phyloP scores from a whole-genome alignment of 2,797 vertebrate species.

The Cossypha niveicapilla region DNA sequence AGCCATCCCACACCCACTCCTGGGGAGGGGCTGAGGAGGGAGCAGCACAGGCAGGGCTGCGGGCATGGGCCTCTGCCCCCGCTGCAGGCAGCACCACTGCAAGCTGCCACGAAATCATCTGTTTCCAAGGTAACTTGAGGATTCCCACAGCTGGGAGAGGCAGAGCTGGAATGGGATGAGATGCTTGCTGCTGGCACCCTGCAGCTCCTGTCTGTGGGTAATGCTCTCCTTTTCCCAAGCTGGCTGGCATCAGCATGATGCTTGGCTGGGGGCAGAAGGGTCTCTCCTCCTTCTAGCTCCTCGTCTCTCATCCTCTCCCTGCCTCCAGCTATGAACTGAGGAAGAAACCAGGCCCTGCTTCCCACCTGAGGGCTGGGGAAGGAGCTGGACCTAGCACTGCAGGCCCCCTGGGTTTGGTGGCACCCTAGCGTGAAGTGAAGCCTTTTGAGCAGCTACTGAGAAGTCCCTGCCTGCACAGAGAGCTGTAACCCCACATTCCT shows the following conservation, averaged over 20 bases:
- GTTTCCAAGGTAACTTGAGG: background rate
- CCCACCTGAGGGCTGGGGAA: background rate
- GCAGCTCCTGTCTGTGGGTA: background rate
- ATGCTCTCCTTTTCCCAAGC: background rate
- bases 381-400: background rate
- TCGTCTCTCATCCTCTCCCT: background rate
- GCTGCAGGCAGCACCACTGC: background rate
- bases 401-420: background rate
- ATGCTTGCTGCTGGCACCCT: background rate
- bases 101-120: background rate
- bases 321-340: background rate
- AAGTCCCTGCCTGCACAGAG: background rate
- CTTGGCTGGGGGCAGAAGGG: background rate
- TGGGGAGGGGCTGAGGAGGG: background rate
- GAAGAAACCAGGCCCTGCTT: background rate
- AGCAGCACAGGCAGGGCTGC: background rate
- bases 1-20: fast-evolving
- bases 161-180: background rate
- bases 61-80: background rate
- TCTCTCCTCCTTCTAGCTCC: background rate
- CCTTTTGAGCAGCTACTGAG: background rate
- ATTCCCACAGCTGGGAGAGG: background rate
- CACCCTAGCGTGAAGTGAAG: background rate
- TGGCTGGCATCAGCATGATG: fast-evolving
- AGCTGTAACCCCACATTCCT: background rate